Evolutionary conservation across 2,888 invertebrate species (phyloP).

Genomic region (Lathronympha strigana): DNA sequence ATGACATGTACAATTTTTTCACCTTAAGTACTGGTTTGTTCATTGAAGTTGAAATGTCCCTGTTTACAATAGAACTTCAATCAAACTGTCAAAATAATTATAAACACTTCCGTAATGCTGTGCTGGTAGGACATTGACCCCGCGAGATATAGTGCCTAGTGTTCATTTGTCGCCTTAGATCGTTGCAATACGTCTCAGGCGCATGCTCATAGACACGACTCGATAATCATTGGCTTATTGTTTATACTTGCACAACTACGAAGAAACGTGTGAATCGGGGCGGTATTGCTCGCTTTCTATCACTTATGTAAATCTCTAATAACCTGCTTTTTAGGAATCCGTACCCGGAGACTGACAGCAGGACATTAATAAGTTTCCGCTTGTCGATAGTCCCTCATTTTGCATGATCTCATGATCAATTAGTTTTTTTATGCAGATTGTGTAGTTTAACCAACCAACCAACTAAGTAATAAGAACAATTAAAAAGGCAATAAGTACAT

Average conservation of each 20-base stretch:
- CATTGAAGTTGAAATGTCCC: slow-evolving; percentile 18
- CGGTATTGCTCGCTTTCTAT: slow-evolving; percentile 42
- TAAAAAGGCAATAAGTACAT: too few relatives aligned
- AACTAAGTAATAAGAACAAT: too few relatives aligned
- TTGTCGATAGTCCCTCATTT: neutral
- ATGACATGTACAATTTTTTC: too few relatives aligned
- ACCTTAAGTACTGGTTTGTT: too few relatives aligned
- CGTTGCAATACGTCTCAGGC: slow-evolving; percentile 60
- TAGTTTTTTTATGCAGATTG: too few relatives aligned
- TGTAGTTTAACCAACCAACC: too few relatives aligned
- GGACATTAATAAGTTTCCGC: neutral
- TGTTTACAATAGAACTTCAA: slow-evolving; percentile 44
- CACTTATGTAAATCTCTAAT: slow-evolving; percentile 36
- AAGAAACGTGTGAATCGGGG: slow-evolving; percentile 42
- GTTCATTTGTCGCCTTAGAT: slow-evolving; percentile 62
- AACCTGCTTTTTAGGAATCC: slow-evolving; percentile 17
- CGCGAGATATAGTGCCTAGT: slow-evolving; percentile 60
- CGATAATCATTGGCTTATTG: slow-evolving; percentile 39
- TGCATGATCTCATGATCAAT: neutral
- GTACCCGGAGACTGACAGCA: neutral
- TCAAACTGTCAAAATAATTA: slow-evolving; percentile 42
- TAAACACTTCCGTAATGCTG: slow-evolving; percentile 61
- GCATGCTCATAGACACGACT: slow-evolving; percentile 41
- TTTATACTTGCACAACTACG: slow-evolving; percentile 40
- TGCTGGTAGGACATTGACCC: slow-evolving; percentile 72